phyloP scores from a whole-genome alignment of 2,888 invertebrate genomes.

The Sympetrum striolatum region DNA sequence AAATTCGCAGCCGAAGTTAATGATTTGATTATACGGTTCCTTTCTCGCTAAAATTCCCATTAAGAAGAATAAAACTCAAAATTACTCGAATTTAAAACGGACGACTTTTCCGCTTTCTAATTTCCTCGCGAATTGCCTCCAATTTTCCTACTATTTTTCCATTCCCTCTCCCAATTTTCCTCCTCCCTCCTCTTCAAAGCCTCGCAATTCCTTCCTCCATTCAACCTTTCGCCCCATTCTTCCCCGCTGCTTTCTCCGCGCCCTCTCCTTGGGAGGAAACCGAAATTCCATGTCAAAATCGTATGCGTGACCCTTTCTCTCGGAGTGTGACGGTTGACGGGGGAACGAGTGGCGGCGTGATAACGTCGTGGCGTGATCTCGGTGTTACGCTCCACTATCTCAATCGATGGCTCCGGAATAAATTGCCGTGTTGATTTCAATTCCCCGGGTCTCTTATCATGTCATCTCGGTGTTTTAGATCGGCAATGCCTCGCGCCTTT shows the following conservation, averaged over 20 bases:
- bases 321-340: background rate
- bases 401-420: constrained; percentile 18
- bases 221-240: background rate
- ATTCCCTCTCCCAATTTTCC: background rate
- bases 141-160: background rate
- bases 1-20: too few relatives aligned
- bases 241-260: background rate
- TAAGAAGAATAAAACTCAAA: too few relatives aligned
- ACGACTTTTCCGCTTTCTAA: background rate
- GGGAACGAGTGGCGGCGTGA: background rate
- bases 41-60: too few relatives aligned
- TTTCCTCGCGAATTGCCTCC: background rate
- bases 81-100: too few relatives aligned
- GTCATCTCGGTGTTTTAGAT: background rate
- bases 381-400: constrained; percentile 11
- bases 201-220: background rate
- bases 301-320: background rate
- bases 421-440: constrained; percentile 42
- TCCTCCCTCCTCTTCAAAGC: background rate
- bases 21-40: too few relatives aligned
- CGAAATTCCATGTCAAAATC: background rate
- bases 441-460: background rate
- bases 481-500: background rate
- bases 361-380: constrained; percentile 23
- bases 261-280: background rate